Conservation (phyloP, 2,797 vertebrate genomes). For the Cirrhinus mrigala region DNA sequence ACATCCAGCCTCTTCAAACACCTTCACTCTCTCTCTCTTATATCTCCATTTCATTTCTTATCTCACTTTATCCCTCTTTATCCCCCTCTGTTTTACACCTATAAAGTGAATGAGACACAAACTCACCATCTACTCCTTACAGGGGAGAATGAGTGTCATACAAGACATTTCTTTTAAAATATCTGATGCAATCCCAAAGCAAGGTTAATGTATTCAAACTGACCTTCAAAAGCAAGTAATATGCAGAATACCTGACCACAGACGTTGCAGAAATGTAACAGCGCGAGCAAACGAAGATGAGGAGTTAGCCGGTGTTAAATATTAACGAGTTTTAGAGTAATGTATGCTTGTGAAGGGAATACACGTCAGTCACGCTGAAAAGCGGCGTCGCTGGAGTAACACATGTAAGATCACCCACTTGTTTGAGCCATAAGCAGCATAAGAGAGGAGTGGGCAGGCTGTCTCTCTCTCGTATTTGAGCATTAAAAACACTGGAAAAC, state of each 20-base stretch:
- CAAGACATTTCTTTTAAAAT: slow-evolving; percentile 18
- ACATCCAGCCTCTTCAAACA: slow-evolving; percentile 72
- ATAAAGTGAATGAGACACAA: slow-evolving; percentile 21
- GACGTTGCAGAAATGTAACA: slow-evolving; percentile 17
- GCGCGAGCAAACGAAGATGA: slow-evolving; percentile 6
- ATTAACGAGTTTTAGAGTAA: slow-evolving; percentile 51
- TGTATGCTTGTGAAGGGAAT: slow-evolving; percentile 52
- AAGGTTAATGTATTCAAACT: slow-evolving; percentile 47
- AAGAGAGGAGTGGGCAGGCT: slow-evolving; percentile 36
- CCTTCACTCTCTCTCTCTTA: slow-evolving; percentile 53
- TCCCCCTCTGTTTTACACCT: not conserved
- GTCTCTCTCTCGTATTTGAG: slow-evolving; percentile 44
- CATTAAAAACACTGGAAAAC: slow-evolving; percentile 72
- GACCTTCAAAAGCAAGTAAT: slow-evolving; percentile 31
- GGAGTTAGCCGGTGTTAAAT: slow-evolving; percentile 38
- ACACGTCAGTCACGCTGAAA: slow-evolving; percentile 51
- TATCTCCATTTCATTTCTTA: slow-evolving; percentile 1
- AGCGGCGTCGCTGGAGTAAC: slow-evolving; percentile 28
- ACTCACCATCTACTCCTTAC: not conserved
- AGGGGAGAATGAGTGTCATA: not conserved
- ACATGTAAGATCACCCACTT: slow-evolving; percentile 57
- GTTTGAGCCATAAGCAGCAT: slow-evolving; percentile 42
- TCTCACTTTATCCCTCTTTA: slow-evolving; percentile 30
- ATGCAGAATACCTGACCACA: slow-evolving; percentile 8
- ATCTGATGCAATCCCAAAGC: not conserved